Evolutionary conservation across 2,113 vertebrate species (phyloP).

Genomic region (Dipodomys stephensi): DNA sequence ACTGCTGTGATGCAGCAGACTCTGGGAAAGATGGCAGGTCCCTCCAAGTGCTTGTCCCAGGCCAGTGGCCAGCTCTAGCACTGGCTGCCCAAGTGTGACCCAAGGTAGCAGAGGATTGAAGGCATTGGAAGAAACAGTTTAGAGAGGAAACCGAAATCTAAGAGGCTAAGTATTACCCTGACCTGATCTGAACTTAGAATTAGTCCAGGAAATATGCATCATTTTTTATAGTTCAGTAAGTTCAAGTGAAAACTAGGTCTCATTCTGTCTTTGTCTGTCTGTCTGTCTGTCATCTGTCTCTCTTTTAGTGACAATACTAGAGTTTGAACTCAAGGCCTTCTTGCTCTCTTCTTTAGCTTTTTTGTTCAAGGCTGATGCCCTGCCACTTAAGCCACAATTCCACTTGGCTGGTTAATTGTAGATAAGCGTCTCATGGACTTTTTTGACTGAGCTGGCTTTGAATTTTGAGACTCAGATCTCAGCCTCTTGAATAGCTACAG

Average conservation of each 20-base stretch:
- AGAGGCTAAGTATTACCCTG: neutral
- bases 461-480: no score
- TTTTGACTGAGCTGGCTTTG: no score
- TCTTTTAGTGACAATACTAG: no score
- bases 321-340: no score
- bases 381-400: no score
- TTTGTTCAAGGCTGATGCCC: no score
- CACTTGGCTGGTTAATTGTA: no score
- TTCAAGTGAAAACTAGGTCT: slow-evolving; percentile 33
- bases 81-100: accelerated
- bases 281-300: no score
- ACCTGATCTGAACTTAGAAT: slow-evolving; percentile 17
- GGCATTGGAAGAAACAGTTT: accelerated
- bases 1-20: neutral
- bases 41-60: neutral
- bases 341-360: no score
- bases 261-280: no score
- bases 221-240: neutral
- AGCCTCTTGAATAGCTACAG: no score
- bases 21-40: neutral
- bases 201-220: neutral
- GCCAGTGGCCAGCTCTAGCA: neutral
- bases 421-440: no score
- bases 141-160: neutral
- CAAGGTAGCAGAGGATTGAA: accelerated